Evolutionary conservation across 2,888 invertebrate species (phyloP), one percentile per base, ranked within the genome.

Genomic region (Venusia cambrica): DNA sequence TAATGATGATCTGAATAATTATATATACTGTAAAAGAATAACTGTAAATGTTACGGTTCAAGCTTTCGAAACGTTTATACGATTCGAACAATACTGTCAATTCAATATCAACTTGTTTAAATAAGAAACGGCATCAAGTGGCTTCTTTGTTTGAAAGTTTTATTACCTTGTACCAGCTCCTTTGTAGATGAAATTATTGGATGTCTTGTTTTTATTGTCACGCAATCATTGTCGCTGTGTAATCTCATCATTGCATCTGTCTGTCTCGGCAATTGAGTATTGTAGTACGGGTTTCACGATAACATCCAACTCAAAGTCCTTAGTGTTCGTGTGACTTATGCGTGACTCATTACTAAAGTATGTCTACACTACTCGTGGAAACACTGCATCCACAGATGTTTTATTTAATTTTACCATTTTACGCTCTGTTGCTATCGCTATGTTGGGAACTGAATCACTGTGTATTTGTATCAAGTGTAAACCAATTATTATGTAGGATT

Each of bases 311-410:
- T 37, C 44, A 35, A 30, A 31, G 50, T 45, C 31, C 46, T n/a
- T n/a, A n/a, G n/a, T n/a, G n/a, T n/a, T n/a, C n/a, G n/a, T n/a
- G n/a, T n/a, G n/a, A n/a, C n/a, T n/a, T n/a, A n/a, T n/a, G n/a
- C n/a, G 38, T 65, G 62, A 65, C 27, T 62, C 65, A 62, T 47
- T 32, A 45, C 36, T 7, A 18, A 54, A 45, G 40, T 37, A 56
- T 51, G 45, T 39, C 33, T 46, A 36, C 43, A 38, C 42, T 37
- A 40, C 25, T 41, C 45, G 48, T 54, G 13, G 15, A 41, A 37
- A 50, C 34, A 47, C 38, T 48, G 32, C 35, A 30, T 6, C 26
- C 9, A 9, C 15, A 12, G 17, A 14, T 21, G 2, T 8, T 24
- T 4, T 35, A 15, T 15, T 19, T 14, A 10, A 27, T 22, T 29